Conservation (phyloP, 2,113 vertebrate species). For the Pluvianellus socialis region DNA sequence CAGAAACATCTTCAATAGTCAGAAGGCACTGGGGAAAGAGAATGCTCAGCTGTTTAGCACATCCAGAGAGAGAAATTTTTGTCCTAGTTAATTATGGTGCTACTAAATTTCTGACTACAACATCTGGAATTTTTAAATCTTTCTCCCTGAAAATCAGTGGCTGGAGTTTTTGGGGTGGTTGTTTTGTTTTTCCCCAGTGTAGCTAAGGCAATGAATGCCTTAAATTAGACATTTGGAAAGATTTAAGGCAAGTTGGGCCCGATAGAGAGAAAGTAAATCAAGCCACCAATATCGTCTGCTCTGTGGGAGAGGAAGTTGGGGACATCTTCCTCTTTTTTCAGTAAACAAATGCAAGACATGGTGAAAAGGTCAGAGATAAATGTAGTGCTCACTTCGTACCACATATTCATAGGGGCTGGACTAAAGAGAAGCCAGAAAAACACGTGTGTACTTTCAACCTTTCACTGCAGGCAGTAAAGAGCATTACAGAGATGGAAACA, state of each 20-base stretch:
- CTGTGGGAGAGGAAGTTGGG: slow-evolving; percentile 57
- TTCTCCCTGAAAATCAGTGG: not conserved
- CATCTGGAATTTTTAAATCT: slow-evolving; percentile 18
- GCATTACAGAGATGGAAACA: slow-evolving; percentile 48
- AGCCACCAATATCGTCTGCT: slow-evolving; percentile 57
- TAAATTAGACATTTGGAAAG: slow-evolving; percentile 25
- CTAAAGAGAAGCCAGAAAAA: slow-evolving; percentile 64
- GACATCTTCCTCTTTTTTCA: slow-evolving; percentile 50
- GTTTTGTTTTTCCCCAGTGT: not conserved
- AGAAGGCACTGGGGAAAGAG: not conserved
- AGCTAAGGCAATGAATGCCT: not conserved
- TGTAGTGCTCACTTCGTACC: slow-evolving; percentile 59
- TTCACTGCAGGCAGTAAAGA: slow-evolving; percentile 52
- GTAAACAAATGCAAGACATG: slow-evolving; percentile 69
- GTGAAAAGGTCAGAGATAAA: slow-evolving; percentile 77
- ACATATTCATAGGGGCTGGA: slow-evolving; percentile 57
- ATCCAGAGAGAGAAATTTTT: slow-evolving; percentile 34
- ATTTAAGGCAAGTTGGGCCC: not conserved
- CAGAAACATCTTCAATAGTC: not conserved
- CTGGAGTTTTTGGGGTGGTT: not conserved
- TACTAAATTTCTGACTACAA: not conserved
- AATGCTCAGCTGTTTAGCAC: not conserved
- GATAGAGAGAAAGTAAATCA: slow-evolving; percentile 48
- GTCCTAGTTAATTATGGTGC: not conserved
- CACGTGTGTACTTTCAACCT: slow-evolving; percentile 67